Base-by-base conservation (phyloP, 2,113 vertebrate genomes). In the Haemorhous mexicanus region DNA sequence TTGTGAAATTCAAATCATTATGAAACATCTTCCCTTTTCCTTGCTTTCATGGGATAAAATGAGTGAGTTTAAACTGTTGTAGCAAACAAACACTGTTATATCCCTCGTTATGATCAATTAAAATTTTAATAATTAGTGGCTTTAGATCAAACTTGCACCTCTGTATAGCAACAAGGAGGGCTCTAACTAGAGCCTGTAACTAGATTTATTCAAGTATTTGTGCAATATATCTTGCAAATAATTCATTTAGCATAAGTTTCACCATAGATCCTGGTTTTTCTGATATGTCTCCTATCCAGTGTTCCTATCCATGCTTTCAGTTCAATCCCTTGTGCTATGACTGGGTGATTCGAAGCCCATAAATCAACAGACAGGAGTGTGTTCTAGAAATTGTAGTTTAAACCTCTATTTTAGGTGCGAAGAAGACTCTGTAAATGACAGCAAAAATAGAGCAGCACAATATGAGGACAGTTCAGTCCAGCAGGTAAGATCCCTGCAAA, bases 401-500 rank as follows among this genome's bases (percentile, higher is more conserved):
- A 90, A 74, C 84, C 26, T 97, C 64, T 94, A 0, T 87, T 89
- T 61, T 59, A 98, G 98, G 93, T 76, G 16, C 6, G 2, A 16
- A 69, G 95, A 95, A 87, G 95, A 92, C 49, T 61, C 91, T 32
- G 7, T n/a, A 39, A 83, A 49, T 15, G 28, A 33, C 11, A 85
- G 63, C 33, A 80, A 82, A 80, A 74, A 69, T 2, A 33, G 4
- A 81, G 47, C 70, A 63, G 56, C 68, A 74, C 86, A 58, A 10
- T 0, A 0, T 33, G 87, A 95, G 83, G 77, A 78, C 46, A 50
- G 75, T 59, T 85, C 14, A 7, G 62, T 63, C 33, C 78, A 78
- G 82, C 95, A 96, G 97, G 97, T 97, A 89, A 93, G 92, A 70
- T 11, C 28, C n/a, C 27, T 69, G 17, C 43, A 87, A 39, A 78